Evolutionary conservation across 2,888 invertebrate genomes (phyloP), one percentile per base, ranked within the genome.

Genomic region (Thymelicus acteon): DNA sequence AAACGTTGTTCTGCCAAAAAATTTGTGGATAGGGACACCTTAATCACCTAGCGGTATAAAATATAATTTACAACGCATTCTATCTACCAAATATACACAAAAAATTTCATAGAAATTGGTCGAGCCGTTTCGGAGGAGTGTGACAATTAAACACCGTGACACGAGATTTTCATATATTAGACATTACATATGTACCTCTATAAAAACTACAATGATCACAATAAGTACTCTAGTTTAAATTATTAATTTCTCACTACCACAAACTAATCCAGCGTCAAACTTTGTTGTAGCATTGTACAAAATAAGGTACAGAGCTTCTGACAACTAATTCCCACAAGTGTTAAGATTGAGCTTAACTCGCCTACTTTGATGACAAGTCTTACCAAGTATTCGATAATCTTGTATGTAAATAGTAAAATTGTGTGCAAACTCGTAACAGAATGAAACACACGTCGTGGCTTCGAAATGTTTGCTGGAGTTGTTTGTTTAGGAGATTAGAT

Each of bases 401-500:
- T 61, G 52, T 54, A 61, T 54, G 67, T 61, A 61, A 61, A 67
- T 60, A 61, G 44, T 24, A 54, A 60, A 52, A 54, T 54, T 52
- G 19, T 52, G 54, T 54, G 24, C 54, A 12, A 54, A 54, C 54
- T 44, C 44, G 12, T 44, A 44, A 44, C 44, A n/a, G 64, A 57
- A 44, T 19, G 39, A 44, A 40, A 60, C 19, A 60, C 10, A 64
- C 40, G 37, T 44, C 10, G 19, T 52, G 5, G 39, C 37, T 44
- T 68, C 19, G 37, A 44, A 60, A 49, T 48, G 47, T 65, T 66
- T 66, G 52, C 37, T 40, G 19, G 60, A 40, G 49, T 67, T 71
- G 74, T 71, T 73, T 74, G 78, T 76, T 81, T 78, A 78, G 75
- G 66, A 72, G 71, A 73, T 73, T 73, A 66, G 54, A 37, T 44